These are phyloP conservation scores for Atlantisia rogersi DNA, from an alignment of 2,113 vertebrate genomes.

Conservation along the genomic window DNA sequence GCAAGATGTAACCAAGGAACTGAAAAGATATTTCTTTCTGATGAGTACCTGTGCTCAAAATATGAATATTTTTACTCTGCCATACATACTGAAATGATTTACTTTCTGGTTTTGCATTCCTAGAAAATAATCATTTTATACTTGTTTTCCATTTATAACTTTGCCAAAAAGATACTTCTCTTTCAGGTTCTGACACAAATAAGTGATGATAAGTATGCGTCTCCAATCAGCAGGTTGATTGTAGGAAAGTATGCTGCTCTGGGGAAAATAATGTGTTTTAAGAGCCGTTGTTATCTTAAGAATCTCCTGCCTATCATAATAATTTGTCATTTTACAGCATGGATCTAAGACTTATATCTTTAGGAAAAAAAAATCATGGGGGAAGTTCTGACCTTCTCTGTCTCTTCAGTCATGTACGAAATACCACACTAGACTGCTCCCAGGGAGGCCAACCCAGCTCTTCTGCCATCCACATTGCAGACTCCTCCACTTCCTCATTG, in stretches of 20 bases:
- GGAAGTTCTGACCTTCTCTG: not conserved
- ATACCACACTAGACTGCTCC: not conserved
- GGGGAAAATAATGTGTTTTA: not conserved
- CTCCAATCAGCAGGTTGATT: not conserved
- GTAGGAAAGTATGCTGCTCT: not conserved
- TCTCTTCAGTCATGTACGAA: not conserved
- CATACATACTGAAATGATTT: not conserved
- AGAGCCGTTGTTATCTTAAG: not conserved
- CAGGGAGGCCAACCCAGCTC: not conserved
- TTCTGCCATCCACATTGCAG: not conserved
- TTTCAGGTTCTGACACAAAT: not conserved
- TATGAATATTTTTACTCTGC: not conserved
- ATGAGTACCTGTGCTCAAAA: not conserved
- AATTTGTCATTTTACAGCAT: not conserved
- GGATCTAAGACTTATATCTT: not conserved
- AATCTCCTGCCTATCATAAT: not conserved
- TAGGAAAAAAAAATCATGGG: not conserved
- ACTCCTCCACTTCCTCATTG: not conserved
- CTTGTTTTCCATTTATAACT: not conserved
- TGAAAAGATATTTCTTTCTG: not conserved
- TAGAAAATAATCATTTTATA: not conserved
- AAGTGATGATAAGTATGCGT: not conserved
- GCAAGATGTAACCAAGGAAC: not conserved
- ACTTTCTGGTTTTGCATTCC: not conserved
- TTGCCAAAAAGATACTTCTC: not conserved